A percentile compares a stretch with the other conserved stretches of the same genome.
Evolutionary conservation across 2,888 invertebrate species (phyloP).

Genomic region (Lamellibrachia columna): DNA sequence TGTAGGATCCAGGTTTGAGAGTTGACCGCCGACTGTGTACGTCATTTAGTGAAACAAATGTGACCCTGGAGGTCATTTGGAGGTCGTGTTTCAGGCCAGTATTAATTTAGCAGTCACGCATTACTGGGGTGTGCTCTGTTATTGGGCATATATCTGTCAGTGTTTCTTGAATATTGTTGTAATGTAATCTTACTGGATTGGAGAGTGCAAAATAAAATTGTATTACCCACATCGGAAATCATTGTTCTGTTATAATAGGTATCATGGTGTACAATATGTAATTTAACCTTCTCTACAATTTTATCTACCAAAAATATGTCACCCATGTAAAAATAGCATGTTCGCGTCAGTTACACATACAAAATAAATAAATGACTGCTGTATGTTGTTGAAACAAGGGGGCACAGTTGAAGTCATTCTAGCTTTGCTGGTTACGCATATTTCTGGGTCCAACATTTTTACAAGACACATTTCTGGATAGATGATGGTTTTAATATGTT

Average conservation of each 20-base stretch:
- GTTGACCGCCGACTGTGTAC: background rate
- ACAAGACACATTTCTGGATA: no score
- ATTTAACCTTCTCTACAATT: background rate
- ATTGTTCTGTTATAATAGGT: background rate
- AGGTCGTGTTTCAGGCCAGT: background rate
- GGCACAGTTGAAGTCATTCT: no score
- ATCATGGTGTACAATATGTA: background rate
- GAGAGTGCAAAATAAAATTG: constrained; percentile 1
- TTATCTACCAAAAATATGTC: background rate
- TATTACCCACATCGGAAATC: background rate
- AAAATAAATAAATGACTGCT: no score
- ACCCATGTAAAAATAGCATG: background rate
- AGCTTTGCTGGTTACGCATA: no score
- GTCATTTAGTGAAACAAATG: background rate
- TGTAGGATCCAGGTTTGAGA: background rate
- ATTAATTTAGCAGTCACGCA: background rate
- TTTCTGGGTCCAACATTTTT: no score
- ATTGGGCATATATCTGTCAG: background rate
- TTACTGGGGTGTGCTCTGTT: background rate
- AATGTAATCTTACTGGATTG: background rate
- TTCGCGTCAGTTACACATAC: no score
- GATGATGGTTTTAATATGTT: no score
- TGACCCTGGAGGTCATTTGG: background rate
- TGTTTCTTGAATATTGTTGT: background rate
- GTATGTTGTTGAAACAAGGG: no score